phyloP scores from a whole-genome alignment of 37 sponge, comb jelly and placozoan species.

The Mnemiopsis leidyi region DNA sequence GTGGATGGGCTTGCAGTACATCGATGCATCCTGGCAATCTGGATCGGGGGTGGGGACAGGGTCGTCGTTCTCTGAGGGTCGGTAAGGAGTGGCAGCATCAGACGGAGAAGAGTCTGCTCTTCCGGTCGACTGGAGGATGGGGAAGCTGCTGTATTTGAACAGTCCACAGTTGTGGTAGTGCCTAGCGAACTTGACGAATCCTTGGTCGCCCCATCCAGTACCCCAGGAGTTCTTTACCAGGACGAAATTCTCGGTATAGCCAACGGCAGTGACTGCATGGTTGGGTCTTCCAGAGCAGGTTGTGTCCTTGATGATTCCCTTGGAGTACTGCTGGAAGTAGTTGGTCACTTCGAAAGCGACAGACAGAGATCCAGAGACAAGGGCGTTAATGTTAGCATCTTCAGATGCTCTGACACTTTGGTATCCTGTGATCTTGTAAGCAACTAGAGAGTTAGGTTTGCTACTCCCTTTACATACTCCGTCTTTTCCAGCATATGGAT shows the following conservation, averaged over 20 bases:
- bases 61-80: neutral
- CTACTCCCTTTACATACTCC: neutral
- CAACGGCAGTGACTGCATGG: slow-evolving; percentile 28
- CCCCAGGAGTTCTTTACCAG: slow-evolving; percentile 54
- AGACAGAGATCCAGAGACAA: neutral
- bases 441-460: neutral
- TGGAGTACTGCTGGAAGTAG: neutral
- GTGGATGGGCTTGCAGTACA: neutral
- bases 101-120: neutral
- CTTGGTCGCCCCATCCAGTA: slow-evolving; percentile 16
- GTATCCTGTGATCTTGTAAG: slow-evolving; percentile 30
- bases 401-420: neutral
- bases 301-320: slow-evolving; percentile 36
- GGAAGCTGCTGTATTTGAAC: neutral
- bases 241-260: slow-evolving; percentile 7
- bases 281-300: slow-evolving; percentile 21
- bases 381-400: neutral
- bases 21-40: neutral
- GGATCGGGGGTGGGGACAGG: neutral
- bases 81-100: neutral
- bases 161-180: slow-evolving; percentile 26
- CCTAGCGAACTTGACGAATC: slow-evolving; percentile 49
- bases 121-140: neutral
- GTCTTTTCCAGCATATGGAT: neutral
- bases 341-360: slow-evolving; percentile 33